Conservation (phyloP, 2,113 vertebrate genomes). For the Acrocephalus arundinaceus region DNA sequence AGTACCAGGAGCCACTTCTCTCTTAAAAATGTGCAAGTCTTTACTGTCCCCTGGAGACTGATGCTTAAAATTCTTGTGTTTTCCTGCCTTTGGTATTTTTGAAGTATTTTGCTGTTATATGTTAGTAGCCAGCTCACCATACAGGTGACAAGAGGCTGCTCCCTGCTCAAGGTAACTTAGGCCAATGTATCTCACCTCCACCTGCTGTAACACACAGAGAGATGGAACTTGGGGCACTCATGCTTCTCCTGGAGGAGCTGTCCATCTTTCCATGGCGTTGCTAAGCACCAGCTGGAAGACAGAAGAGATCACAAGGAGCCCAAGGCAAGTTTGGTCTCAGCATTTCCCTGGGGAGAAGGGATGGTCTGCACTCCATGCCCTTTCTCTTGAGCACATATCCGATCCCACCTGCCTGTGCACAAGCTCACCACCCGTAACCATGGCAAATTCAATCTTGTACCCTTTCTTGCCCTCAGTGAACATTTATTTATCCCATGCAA, state of each 20-base stretch:
- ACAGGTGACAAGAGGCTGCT: not conserved
- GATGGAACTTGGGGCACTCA: not conserved
- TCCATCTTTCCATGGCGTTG: not conserved
- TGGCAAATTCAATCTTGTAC: not conserved
- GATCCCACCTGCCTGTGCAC: rapidly evolving
- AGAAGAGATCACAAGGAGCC: not conserved
- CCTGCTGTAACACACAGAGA: rapidly evolving
- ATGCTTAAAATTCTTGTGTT: not conserved
- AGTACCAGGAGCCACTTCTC: not conserved
- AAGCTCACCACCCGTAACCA: rapidly evolving
- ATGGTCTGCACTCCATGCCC: not conserved
- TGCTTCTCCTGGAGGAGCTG: not conserved
- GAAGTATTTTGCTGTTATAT: not conserved
- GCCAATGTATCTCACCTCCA: not conserved
- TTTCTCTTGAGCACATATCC: not conserved
- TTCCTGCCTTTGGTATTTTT: not conserved
- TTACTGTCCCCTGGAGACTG: not conserved
- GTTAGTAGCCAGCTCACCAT: not conserved
- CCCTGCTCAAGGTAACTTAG: not conserved
- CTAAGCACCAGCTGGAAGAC: not conserved
- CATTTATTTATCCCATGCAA: not conserved
- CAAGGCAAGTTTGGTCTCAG: not conserved
- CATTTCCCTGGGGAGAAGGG: not conserved
- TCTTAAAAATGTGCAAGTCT: not conserved
- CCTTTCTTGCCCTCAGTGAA: not conserved